Evolutionary conservation across 64 coral and sea anemone genomes (phyloP).

Genomic region (Montipora sp.): DNA sequence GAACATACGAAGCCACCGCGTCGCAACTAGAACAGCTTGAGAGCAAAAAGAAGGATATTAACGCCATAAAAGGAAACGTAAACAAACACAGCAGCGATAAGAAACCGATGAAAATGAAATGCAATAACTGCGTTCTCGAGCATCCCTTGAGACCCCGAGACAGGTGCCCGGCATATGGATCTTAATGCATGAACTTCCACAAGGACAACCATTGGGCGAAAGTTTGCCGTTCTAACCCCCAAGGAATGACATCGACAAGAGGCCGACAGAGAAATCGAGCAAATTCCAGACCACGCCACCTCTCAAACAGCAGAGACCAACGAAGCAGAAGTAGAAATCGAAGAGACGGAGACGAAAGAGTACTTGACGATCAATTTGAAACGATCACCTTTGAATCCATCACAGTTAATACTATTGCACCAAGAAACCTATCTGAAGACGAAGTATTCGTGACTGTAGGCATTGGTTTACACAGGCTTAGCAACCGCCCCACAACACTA

Average conservation of each 20-base stretch:
- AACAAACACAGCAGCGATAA: constrained; percentile 1
- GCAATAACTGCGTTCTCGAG: constrained; percentile 15
- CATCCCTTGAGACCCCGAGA: constrained; percentile 14
- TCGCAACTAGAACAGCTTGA: constrained; percentile 40
- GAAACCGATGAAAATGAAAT: constrained; percentile 38
- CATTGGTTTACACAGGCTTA: constrained; percentile 33
- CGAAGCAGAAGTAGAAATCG: not conserved
- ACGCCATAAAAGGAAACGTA: constrained; percentile 1
- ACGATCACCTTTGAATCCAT: constrained; percentile 72
- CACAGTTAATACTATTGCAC: constrained; percentile 25
- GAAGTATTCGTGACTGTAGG: constrained; percentile 65
- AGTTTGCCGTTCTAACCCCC: constrained; percentile 15
- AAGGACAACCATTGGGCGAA: constrained; percentile 61
- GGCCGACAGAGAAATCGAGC: not conserved
- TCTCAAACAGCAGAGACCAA: constrained; percentile 26
- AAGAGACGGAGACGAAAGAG: not conserved
- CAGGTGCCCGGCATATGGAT: constrained; percentile 58
- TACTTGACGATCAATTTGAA: constrained; percentile 50
- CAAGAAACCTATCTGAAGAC: constrained; percentile 2
- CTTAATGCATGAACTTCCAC: constrained; percentile 23
- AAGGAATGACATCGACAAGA: not conserved
- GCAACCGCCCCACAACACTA: constrained; percentile 3
- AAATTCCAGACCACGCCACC: not conserved
- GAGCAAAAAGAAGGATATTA: not conserved
- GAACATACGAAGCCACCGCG: constrained; percentile 69